Evolutionary conservation across 2,888 invertebrate genomes (phyloP).

Genomic region (Flabesymbios commensalis): DNA sequence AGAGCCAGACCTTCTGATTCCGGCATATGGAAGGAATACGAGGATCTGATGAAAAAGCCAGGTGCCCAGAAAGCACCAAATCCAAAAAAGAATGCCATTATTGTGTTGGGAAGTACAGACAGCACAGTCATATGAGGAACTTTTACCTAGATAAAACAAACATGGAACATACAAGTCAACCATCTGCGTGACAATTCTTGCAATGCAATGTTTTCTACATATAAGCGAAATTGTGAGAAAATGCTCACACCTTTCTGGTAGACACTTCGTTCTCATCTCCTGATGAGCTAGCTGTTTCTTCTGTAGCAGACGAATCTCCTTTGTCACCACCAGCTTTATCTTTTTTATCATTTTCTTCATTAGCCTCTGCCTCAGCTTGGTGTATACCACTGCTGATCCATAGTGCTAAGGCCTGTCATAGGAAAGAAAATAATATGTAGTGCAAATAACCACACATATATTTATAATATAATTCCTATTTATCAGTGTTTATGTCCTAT

Average conservation of each 20-base stretch:
- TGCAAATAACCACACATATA: too few relatives aligned
- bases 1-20: slow-evolving; percentile 50
- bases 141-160: too few relatives aligned
- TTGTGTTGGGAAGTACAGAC: slow-evolving; percentile 56
- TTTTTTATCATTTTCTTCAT: slow-evolving; percentile 2
- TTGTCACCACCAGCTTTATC: neutral
- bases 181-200: too few relatives aligned
- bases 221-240: too few relatives aligned
- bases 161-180: too few relatives aligned
- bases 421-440: too few relatives aligned
- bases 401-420: slow-evolving; percentile 15
- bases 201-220: too few relatives aligned
- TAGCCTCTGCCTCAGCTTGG: neutral
- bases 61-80: slow-evolving; percentile 63
- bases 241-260: too few relatives aligned
- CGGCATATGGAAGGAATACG: slow-evolving; percentile 45
- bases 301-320: neutral
- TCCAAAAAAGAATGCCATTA: slow-evolving; percentile 67
- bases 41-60: slow-evolving; percentile 46
- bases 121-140: too few relatives aligned
- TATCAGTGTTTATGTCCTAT: too few relatives aligned
- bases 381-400: slow-evolving; percentile 15
- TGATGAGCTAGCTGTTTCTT: neutral
- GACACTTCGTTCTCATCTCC: neutral
- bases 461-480: too few relatives aligned